phyloP scores from a whole-genome alignment of 2,888 invertebrate genomes.

The Eupsilia transversa region DNA sequence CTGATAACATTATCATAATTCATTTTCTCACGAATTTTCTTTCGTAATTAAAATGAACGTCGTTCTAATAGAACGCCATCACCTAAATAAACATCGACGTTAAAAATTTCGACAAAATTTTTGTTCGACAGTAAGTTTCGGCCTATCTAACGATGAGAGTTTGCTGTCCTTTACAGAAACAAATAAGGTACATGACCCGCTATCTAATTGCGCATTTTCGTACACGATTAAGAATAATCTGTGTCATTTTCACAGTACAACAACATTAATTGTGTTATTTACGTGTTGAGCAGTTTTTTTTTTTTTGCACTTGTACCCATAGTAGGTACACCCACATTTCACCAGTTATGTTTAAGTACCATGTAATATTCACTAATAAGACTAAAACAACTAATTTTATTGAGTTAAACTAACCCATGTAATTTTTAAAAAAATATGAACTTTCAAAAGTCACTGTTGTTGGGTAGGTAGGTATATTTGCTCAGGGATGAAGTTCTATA shows the following conservation, averaged over 20 bases:
- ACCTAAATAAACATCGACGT: constrained; percentile 1
- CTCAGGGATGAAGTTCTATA: neutral
- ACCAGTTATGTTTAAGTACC: too few species aligned
- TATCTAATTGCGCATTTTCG: too few species aligned
- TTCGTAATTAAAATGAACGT: constrained; percentile 20
- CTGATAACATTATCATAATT: neutral
- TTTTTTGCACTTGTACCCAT: too few species aligned
- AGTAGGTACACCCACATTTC: too few species aligned
- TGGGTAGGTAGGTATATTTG: neutral
- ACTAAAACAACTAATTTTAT: neutral
- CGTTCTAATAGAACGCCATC: neutral
- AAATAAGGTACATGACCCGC: too few species aligned
- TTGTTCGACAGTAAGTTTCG: neutral
- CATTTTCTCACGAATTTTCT: neutral
- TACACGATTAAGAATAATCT: too few species aligned
- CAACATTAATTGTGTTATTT: too few species aligned
- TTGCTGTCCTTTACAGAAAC: neutral
- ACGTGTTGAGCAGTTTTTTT: too few species aligned
- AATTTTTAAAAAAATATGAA: neutral
- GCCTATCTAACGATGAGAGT: too few species aligned
- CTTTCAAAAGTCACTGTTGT: neutral
- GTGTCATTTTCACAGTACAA: too few species aligned
- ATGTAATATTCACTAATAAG: too few species aligned
- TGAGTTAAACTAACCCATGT: neutral
- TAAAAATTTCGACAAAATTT: neutral